These are phyloP conservation scores for Drosophila kanapiae DNA, from an alignment of 1,140 invertebrate species.

Conservation along the genomic window DNA sequence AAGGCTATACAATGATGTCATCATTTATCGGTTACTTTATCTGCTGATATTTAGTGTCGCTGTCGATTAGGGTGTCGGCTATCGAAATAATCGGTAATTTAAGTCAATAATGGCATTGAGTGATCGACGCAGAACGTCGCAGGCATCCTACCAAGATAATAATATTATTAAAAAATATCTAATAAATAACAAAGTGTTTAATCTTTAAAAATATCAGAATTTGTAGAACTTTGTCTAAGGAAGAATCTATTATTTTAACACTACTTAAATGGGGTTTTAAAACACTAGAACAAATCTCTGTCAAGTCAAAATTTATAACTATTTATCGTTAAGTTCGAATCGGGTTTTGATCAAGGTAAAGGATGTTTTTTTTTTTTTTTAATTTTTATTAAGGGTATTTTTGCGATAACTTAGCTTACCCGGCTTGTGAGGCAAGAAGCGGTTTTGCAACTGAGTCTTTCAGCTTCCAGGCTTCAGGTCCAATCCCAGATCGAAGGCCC, in stretches of 20 bases:
- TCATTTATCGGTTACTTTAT: constrained; percentile 9
- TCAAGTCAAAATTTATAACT: not conserved
- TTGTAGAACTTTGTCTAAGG: no score
- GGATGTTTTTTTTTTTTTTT: not conserved
- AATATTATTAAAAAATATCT: constrained; percentile 1
- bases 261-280: no score
- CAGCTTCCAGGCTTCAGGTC: not conserved
- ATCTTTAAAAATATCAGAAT: no score
- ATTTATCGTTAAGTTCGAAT: not conserved
- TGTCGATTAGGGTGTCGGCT: constrained; percentile 1
- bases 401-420: not conserved
- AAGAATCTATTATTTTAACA: no score
- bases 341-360: not conserved
- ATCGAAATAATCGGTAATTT: constrained; percentile 33
- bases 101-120: constrained; percentile 17
- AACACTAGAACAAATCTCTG: no score
- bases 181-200: no score
- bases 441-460: not conserved
- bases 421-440: not conserved
- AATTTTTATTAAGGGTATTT: not conserved
- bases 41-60: constrained; percentile 1
- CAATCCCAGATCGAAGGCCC: constrained; percentile 18
- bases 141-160: not conserved
- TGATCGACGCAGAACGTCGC: constrained; percentile 24
- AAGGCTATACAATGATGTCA: not conserved